Percentiles rank a stretch among this genome's conserved stretches.
Evolutionary conservation across 2,888 invertebrate species (phyloP).

Genomic region (Megaustenia siamemsis): DNA sequence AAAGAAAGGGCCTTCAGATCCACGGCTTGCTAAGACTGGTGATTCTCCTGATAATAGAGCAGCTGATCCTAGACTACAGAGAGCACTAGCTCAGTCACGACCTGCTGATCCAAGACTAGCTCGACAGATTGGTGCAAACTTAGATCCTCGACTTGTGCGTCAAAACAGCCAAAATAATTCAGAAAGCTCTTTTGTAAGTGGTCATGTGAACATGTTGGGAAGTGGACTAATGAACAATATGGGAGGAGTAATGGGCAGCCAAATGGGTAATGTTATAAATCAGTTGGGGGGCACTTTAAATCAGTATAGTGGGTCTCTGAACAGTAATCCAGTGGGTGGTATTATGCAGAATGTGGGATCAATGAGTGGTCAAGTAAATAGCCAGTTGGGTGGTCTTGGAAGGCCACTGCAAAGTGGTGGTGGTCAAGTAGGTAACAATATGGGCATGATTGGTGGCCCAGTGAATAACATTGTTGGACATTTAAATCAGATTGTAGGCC

Average conservation of each 20-base stretch:
- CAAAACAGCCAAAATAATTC: slow-evolving; percentile 43
- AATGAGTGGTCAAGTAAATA: slow-evolving; percentile 57
- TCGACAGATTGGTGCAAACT: slow-evolving; percentile 34
- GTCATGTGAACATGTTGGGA: slow-evolving; percentile 21
- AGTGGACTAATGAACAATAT: slow-evolving; percentile 12
- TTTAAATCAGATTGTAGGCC: slow-evolving; percentile 25
- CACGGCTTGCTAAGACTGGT: slow-evolving; percentile 42
- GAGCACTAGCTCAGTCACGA: slow-evolving; percentile 2
- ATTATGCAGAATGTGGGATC: slow-evolving; percentile 23
- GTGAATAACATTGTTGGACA: slow-evolving; percentile 29
- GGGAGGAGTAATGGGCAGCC: neutral
- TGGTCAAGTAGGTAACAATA: slow-evolving; percentile 8
- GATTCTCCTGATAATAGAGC: slow-evolving; percentile 28
- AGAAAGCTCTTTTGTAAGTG: slow-evolving; percentile 20
- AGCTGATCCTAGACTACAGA: slow-evolving; percentile 46
- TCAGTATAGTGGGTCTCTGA: neutral
- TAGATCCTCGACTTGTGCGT: slow-evolving; percentile 45
- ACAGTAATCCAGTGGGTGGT: slow-evolving; percentile 17
- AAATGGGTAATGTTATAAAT: slow-evolving; percentile 20
- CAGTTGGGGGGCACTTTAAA: slow-evolving; percentile 7
- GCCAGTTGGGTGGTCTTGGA: slow-evolving; percentile 58
- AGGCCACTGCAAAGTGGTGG: slow-evolving; percentile 23
- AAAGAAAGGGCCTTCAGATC: slow-evolving; percentile 41
- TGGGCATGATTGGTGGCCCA: slow-evolving; percentile 11
- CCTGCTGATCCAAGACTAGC: slow-evolving; percentile 41